Conservation (phyloP, 1,140 invertebrate species). For the Chlorops oryzae region DNA sequence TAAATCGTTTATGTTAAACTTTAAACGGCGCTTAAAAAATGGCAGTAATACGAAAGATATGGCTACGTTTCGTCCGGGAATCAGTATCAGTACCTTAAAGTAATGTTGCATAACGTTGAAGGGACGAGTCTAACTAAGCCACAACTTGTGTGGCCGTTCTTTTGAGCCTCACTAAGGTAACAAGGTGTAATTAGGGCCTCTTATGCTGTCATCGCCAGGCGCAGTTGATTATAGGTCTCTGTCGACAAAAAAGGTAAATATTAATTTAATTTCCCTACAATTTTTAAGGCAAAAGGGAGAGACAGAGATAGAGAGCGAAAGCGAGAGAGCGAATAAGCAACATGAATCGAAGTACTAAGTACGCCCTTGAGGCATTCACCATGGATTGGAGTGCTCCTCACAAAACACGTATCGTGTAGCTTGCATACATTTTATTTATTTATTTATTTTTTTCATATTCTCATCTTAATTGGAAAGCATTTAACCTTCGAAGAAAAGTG, state of each 20-base stretch:
- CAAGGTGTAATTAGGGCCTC: constrained; percentile 48
- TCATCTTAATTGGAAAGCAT: too few relatives aligned
- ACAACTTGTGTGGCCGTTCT: constrained; percentile 39
- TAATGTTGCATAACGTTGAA: too few relatives aligned
- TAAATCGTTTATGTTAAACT: neutral
- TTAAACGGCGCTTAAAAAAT: constrained; percentile 9
- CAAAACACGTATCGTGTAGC: too few relatives aligned
- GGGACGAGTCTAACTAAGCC: constrained; percentile 41
- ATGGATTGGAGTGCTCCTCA: too few relatives aligned
- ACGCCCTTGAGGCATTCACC: too few relatives aligned
- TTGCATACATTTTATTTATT: too few relatives aligned
- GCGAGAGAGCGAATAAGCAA: neutral
- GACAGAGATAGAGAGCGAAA: neutral
- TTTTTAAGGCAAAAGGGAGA: neutral
- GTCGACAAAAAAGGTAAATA: constrained; percentile 45
- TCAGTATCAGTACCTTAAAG: neutral
- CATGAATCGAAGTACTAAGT: constrained; percentile 5
- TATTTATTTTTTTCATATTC: too few relatives aligned
- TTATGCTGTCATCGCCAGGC: constrained; percentile 47
- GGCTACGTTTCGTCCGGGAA: neutral
- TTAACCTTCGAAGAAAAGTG: too few relatives aligned
- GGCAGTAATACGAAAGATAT: constrained; percentile 8
- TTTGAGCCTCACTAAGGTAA: constrained; percentile 31
- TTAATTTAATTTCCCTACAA: constrained; percentile 37
- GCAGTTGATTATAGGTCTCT: constrained; percentile 45